phyloP scores from a whole-genome alignment of 2,888 invertebrate genomes.

The Rhingia campestris region DNA sequence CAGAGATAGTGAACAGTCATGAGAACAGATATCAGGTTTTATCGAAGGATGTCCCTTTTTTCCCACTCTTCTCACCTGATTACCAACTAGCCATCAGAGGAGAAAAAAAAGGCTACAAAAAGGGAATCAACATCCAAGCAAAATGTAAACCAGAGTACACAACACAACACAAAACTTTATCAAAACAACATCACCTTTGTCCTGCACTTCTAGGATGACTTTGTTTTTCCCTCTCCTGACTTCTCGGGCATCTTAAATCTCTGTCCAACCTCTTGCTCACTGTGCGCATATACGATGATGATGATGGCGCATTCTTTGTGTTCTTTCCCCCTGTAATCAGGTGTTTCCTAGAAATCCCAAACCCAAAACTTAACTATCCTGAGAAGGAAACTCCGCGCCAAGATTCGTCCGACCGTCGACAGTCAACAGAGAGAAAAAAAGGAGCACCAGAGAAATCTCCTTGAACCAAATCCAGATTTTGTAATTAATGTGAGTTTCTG shows the following conservation, averaged over 20 bases:
- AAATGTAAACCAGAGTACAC: background rate
- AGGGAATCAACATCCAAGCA: background rate
- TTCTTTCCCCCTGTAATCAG: conserved; percentile 63
- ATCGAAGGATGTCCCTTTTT: background rate
- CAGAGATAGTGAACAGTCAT: background rate
- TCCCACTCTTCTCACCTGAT: background rate
- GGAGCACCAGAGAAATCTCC: conserved; percentile 6
- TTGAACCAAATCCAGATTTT: conserved; percentile 60
- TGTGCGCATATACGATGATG: background rate
- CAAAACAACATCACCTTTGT: conserved; percentile 49
- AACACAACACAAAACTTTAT: conserved; percentile 32
- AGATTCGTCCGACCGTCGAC: background rate
- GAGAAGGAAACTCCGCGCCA: conserved; percentile 24
- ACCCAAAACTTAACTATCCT: conserved; percentile 30
- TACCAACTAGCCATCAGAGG: background rate
- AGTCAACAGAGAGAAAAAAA: conserved; percentile 13
- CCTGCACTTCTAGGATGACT: conserved; percentile 17
- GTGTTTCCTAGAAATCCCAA: conserved; percentile 66
- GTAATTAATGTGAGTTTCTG: conserved; percentile 60
- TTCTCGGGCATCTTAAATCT: conserved; percentile 62
- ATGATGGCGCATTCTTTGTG: conserved; percentile 47
- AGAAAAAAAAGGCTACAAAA: conserved; percentile 16
- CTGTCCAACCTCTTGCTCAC: conserved; percentile 36
- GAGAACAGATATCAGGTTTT: conserved; percentile 8
- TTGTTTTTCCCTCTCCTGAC: conserved; percentile 10